Percentiles rank a stretch among this genome's conserved stretches.
phyloP scores from a whole-genome alignment of 2,113 vertebrate genomes.

The Pitta sordida region DNA sequence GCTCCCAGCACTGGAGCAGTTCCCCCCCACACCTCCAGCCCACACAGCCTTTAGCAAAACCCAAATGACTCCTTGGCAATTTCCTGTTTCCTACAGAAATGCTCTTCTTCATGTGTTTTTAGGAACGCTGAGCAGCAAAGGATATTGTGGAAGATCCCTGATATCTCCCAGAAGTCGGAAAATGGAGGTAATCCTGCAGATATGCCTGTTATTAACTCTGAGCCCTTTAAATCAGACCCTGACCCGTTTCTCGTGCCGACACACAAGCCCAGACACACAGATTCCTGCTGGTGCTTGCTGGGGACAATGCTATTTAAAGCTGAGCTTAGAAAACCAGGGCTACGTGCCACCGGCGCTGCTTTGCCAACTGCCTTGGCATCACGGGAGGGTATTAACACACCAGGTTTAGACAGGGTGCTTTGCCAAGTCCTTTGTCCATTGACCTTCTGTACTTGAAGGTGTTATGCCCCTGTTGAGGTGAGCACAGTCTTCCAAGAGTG shows the following conservation, averaged over 20 bases:
- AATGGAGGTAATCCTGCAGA: conserved; percentile 86
- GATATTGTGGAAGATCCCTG: conserved; percentile 98
- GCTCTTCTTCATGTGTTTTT: conserved; percentile 8
- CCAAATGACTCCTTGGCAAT: not conserved
- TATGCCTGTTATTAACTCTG: rapidly evolving
- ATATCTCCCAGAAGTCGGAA: conserved; percentile 97
- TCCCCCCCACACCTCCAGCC: not conserved
- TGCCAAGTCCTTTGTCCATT: not conserved
- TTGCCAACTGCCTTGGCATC: not conserved
- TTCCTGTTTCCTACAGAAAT: not conserved
- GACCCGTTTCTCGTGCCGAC: rapidly evolving
- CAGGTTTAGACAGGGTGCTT: rapidly evolving
- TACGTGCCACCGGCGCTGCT: rapidly evolving
- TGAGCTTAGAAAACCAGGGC: not conserved
- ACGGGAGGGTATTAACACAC: rapidly evolving
- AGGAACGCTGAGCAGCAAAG: conserved; percentile 95
- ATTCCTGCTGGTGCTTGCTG: not conserved
- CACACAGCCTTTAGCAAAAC: not conserved
- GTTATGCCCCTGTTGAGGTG: rapidly evolving
- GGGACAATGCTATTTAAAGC: not conserved
- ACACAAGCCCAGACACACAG: not conserved
- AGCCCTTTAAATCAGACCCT: not conserved
- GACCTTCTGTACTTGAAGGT: rapidly evolving
- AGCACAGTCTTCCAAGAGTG: rapidly evolving
- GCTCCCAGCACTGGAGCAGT: rapidly evolving